Evolutionary conservation across 2,797 vertebrate genomes (phyloP).

Genomic region (Uromys caudimaculatus): DNA sequence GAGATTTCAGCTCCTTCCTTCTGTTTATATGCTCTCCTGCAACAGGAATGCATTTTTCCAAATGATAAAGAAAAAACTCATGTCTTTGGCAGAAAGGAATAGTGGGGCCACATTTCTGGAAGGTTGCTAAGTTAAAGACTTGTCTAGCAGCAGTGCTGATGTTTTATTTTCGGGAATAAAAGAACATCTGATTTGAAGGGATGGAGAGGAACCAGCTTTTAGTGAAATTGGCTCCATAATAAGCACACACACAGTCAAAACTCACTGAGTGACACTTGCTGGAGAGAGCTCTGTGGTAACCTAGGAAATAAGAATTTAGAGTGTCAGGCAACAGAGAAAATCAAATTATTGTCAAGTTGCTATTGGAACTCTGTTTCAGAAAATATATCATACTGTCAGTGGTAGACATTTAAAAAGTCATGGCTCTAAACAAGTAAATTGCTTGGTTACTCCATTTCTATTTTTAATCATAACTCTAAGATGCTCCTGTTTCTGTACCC

Average conservation of each 20-base stretch:
- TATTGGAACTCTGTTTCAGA: slow-evolving; percentile 50
- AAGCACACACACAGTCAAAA: background rate
- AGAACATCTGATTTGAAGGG: slow-evolving; percentile 55
- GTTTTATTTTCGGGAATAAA: background rate
- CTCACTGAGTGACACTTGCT: background rate
- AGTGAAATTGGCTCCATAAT: background rate
- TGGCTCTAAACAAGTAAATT: slow-evolving; percentile 48
- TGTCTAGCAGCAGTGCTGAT: slow-evolving; percentile 19
- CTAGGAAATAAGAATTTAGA: slow-evolving; percentile 70
- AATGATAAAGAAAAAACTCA: background rate
- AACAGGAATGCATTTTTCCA: background rate
- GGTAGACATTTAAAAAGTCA: slow-evolving; percentile 57
- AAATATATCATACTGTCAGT: slow-evolving; percentile 43
- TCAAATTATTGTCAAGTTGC: slow-evolving; percentile 67
- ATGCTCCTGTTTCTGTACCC: background rate
- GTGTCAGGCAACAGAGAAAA: slow-evolving; percentile 12
- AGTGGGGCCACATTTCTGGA: slow-evolving; percentile 31
- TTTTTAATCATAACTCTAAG: slow-evolving; percentile 55
- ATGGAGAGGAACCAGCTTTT: slow-evolving; percentile 58
- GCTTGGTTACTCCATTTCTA: slow-evolving; percentile 68
- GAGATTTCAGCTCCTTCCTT: background rate
- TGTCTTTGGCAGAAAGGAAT: slow-evolving; percentile 50
- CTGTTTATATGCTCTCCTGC: rapidly evolving
- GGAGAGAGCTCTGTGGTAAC: slow-evolving; percentile 55
- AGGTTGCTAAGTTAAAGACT: slow-evolving; percentile 56